Evolutionary conservation across 2,113 vertebrate species (phyloP).

Genomic region (Parus major): DNA sequence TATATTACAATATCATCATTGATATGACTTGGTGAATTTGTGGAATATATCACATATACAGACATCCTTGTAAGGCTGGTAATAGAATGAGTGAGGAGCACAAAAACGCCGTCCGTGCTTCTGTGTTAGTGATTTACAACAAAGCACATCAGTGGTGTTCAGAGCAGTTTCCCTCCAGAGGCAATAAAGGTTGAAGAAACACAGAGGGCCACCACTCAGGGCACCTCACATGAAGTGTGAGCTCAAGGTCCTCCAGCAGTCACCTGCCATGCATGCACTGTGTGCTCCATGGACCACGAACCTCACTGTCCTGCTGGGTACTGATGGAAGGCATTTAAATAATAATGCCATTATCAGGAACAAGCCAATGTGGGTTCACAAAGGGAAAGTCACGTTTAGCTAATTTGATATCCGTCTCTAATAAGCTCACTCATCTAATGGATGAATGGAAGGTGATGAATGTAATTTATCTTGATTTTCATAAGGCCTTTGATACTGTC

Average conservation of each 20-base stretch:
- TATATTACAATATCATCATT: background rate
- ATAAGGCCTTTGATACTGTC: background rate
- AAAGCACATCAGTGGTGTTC: background rate
- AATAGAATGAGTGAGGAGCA: background rate
- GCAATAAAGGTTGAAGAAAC: background rate
- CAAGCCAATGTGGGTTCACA: background rate
- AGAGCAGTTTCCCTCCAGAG: background rate
- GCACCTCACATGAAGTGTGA: accelerated
- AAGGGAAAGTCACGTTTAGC: background rate
- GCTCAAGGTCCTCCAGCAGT: background rate
- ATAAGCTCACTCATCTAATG: background rate
- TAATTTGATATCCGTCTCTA: background rate
- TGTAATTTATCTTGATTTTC: background rate
- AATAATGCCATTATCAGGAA: background rate
- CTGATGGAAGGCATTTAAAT: background rate
- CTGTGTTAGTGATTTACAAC: background rate
- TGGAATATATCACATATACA: background rate
- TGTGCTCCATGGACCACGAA: background rate
- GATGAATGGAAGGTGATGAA: background rate
- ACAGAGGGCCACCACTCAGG: background rate
- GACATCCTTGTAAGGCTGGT: background rate
- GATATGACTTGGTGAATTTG: background rate
- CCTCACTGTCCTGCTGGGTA: background rate
- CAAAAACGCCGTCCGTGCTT: background rate
- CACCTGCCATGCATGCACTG: background rate